Base-by-base conservation (phyloP, 2,888 invertebrate genomes). In the Lochmaea crataegi region DNA sequence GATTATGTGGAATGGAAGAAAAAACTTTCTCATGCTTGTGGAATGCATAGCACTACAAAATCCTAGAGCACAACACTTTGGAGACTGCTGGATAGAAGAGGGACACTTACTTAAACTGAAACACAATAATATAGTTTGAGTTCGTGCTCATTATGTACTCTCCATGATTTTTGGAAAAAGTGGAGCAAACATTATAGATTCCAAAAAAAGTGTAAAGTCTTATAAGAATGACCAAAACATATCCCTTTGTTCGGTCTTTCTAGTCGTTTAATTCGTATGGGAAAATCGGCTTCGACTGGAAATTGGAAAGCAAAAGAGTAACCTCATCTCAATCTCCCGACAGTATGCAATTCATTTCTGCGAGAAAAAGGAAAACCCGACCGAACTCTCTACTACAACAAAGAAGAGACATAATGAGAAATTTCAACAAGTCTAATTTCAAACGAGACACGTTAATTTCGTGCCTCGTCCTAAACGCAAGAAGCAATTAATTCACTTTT, bases 401-500 rank as follows among this genome's bases (percentile, higher is more conserved):
- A 75, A 75, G 78, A 80, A 81, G 80, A 80, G 82, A 82, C 83
- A 82, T 80, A 83, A 83, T 82, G 83, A 83, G 83, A 84, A 84
- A 83, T 83, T 83, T 84, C 84, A 84, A 83, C 84, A 84, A 83
- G 83, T 83, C 82, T 81, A 82, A 81, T 82, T 83, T 81, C 76
- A 79, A 82, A 81, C 83, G 81, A 81, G 81, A 79, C 81, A 82
- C 83, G 82, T 81, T 83, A 82, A 84, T 84, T 84, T 80, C 78
- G 80, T 71, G 72, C 79, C 78, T 79, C 80, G 77, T 78, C 79
- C 79, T 81, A 86, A 87, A 86, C 84, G 85, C 85, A 86, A 85
- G 85, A 83, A 85, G 86, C 86, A 85, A 86, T 86, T 87, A 86
- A 87, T 86, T 86, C 86, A 86, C 84, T 86, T 87, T 86, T 85